phyloP scores from a whole-genome alignment of 2,797 vertebrate genomes.

The Xerus rutilus region DNA sequence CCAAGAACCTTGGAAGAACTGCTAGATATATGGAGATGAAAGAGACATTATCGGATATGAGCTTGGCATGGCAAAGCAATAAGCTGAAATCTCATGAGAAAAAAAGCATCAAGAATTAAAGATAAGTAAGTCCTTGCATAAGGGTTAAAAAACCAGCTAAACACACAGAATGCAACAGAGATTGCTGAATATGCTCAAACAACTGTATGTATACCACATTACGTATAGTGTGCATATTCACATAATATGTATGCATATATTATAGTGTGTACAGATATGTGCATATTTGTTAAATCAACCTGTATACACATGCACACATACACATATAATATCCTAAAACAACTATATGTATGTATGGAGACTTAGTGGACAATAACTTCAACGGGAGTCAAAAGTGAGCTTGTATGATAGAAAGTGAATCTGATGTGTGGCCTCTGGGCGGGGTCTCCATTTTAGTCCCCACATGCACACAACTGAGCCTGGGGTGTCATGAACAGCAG shows the following conservation, averaged over 20 bases:
- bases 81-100: not conserved
- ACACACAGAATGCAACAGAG: not conserved
- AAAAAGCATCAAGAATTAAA: not conserved
- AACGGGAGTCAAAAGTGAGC: not conserved
- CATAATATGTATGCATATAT: no score
- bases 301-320: no score
- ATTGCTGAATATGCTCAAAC: not conserved
- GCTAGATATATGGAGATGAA: not conserved
- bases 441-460: not conserved
- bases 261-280: no score
- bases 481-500: not conserved
- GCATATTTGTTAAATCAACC: no score
- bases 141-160: not conserved
- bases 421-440: not conserved
- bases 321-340: no score
- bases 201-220: not conserved
- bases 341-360: not conserved
- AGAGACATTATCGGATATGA: not conserved
- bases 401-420: not conserved
- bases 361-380: not conserved
- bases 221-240: not conserved
- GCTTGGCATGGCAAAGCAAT: not conserved
- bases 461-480: not conserved
- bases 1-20: conserved; percentile 6
- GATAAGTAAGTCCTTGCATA: not conserved